phyloP scores from a whole-genome alignment of 2,888 invertebrate genomes.

The Heliconius aoede region DNA sequence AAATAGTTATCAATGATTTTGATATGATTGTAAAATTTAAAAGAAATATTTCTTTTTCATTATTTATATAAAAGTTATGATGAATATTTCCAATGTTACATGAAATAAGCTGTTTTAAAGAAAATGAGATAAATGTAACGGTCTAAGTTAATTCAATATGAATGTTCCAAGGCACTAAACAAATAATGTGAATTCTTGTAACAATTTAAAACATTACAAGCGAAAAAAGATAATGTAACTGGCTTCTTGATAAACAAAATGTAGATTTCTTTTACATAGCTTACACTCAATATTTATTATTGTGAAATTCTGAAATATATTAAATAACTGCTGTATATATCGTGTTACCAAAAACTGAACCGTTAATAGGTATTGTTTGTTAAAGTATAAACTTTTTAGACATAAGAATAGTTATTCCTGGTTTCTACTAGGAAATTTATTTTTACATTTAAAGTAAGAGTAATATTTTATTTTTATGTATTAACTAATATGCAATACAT shows the following conservation, averaged over 20 bases:
- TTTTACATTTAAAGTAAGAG: constrained; percentile 78
- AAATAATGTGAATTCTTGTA: not conserved
- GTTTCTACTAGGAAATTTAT: constrained; percentile 76
- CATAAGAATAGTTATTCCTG: constrained; percentile 79
- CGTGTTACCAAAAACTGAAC: constrained; percentile 75
- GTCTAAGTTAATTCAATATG: not conserved
- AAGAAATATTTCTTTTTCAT: not conserved
- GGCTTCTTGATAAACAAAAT: not conserved
- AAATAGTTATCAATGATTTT: not conserved
- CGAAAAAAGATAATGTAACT: not conserved
- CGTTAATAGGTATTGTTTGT: constrained; percentile 64
- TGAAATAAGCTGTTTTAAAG: not conserved
- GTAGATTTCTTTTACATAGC: not conserved
- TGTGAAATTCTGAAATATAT: constrained; percentile 15
- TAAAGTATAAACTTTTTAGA: constrained; percentile 73
- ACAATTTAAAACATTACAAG: not conserved
- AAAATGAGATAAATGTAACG: not conserved
- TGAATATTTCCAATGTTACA: not conserved
- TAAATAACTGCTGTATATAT: constrained; percentile 62
- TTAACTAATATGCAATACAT: constrained; percentile 81
- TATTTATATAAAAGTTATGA: not conserved
- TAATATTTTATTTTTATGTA: constrained; percentile 81
- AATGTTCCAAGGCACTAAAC: constrained; percentile 1
- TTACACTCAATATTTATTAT: not conserved
- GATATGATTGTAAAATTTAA: not conserved